Conservation (phyloP, 1,140 invertebrate genomes). For the Pseudomyrmex dendroicus region DNA sequence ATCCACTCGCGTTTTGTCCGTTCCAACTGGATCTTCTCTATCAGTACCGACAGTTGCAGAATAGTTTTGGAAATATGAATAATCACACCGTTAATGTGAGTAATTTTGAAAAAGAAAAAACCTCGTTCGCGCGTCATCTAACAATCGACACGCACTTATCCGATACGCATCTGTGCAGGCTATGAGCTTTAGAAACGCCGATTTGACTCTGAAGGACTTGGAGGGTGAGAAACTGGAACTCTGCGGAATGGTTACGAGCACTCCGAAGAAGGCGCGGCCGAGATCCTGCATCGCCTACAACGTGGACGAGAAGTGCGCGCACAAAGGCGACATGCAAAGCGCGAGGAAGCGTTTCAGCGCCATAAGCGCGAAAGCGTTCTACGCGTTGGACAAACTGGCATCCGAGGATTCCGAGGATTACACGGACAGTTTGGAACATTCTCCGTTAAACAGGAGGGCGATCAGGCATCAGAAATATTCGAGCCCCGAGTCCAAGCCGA, state of each 20-base stretch:
- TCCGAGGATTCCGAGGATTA: conserved; percentile 90
- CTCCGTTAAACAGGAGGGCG: conserved; percentile 80
- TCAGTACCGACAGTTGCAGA: conserved; percentile 91
- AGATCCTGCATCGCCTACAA: conserved; percentile 88
- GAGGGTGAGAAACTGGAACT: conserved; percentile 84
- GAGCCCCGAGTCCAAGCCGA: conserved; percentile 61
- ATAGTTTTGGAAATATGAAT: conserved; percentile 90
- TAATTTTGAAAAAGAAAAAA: conserved; percentile 68
- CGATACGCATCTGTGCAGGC: conserved; percentile 52
- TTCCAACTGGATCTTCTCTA: conserved; percentile 93
- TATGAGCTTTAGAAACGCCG: conserved; percentile 72
- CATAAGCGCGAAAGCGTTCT: conserved; percentile 89
- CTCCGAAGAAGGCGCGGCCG: conserved; percentile 87
- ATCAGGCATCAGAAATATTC: conserved; percentile 69
- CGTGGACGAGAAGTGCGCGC: conserved; percentile 83
- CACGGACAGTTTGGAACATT: conserved; percentile 90
- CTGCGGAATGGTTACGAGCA: conserved; percentile 80
- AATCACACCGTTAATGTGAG: conserved; percentile 85
- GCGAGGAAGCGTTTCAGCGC: conserved; percentile 91
- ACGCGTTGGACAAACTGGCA: conserved; percentile 89
- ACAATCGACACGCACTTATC: neutral
- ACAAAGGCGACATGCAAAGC: conserved; percentile 86
- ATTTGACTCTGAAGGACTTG: conserved; percentile 82
- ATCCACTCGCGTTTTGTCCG: conserved; percentile 90
- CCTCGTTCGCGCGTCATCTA: neutral